Percentiles rank a stretch among this genome's conserved stretches.
phyloP scores from a whole-genome alignment of 2,797 vertebrate genomes.

The Selene dorsalis region DNA sequence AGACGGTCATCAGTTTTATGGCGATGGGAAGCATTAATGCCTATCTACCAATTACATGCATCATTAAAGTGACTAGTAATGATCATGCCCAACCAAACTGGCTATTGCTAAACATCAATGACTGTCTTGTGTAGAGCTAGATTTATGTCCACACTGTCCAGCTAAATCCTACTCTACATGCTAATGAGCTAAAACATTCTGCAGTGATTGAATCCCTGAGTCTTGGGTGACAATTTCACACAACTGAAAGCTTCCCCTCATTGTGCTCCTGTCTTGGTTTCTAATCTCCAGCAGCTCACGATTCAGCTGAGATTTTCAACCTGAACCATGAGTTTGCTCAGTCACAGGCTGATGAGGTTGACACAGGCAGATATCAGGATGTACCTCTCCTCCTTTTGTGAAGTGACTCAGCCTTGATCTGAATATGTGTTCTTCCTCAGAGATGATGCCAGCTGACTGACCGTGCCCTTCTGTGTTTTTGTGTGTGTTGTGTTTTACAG shows the following conservation, averaged over 20 bases:
- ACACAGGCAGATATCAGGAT: slow-evolving; percentile 11
- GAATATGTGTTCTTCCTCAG: slow-evolving; percentile 3
- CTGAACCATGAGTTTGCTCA: not conserved
- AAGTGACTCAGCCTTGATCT: slow-evolving; percentile 42
- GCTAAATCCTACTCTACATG: not conserved
- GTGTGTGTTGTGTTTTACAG: slow-evolving; percentile 86
- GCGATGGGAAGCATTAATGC: too few species aligned
- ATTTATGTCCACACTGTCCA: too few species aligned
- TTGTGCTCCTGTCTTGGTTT: not conserved
- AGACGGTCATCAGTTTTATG: too few species aligned
- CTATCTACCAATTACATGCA: too few species aligned
- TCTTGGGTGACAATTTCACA: too few species aligned
- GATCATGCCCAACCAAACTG: too few species aligned
- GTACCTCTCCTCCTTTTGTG: slow-evolving; percentile 30
- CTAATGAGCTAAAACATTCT: not conserved
- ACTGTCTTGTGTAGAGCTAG: not conserved
- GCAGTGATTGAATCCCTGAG: too few species aligned
- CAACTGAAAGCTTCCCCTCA: too few species aligned
- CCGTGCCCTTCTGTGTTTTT: slow-evolving; percentile 70
- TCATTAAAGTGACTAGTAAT: too few species aligned
- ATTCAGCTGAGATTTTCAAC: not conserved
- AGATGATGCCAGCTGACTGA: slow-evolving; percentile 52
- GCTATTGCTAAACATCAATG: not conserved
- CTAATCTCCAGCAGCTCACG: not conserved
- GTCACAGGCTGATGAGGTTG: not conserved